Percentiles rank a stretch among this genome's conserved stretches.
These are phyloP conservation scores for Aelia acuminata DNA, from an alignment of 2,888 invertebrate genomes.

Conservation along the genomic window DNA sequence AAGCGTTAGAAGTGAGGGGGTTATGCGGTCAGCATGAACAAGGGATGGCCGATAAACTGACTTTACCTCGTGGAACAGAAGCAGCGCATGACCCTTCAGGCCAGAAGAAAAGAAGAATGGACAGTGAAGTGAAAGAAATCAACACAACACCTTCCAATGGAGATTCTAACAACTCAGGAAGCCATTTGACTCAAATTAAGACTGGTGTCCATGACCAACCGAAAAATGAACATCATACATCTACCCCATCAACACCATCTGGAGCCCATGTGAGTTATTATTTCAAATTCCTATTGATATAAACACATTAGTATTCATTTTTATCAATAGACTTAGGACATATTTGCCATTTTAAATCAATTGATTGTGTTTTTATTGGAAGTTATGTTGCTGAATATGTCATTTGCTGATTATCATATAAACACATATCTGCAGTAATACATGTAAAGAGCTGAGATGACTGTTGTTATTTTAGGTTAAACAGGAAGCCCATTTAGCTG, in stretches of 20 bases:
- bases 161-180: conserved; percentile 55
- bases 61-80: conserved; percentile 61
- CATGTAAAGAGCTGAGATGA: background rate
- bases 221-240: conserved; percentile 52
- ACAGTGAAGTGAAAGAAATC: conserved; percentile 62
- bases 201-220: conserved; percentile 53
- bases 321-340: background rate
- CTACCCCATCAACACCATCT: conserved; percentile 56
- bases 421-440: background rate
- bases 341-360: background rate
- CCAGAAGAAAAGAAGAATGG: conserved; percentile 61
- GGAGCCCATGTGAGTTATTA: conserved; percentile 55
- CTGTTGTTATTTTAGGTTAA: conserved; percentile 63
- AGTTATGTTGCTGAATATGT: background rate
- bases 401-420: background rate
- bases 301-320: background rate
- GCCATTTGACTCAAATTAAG: conserved; percentile 47
- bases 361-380: background rate
- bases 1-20: conserved; percentile 86
- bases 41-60: conserved; percentile 60
- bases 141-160: conserved; percentile 40
- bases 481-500: conserved; percentile 63
- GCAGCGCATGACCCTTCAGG: conserved; percentile 57
- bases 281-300: background rate
- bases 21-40: conserved; percentile 69